Conservation (phyloP, 2,888 invertebrate species). For the Rhagonycha lutea region DNA sequence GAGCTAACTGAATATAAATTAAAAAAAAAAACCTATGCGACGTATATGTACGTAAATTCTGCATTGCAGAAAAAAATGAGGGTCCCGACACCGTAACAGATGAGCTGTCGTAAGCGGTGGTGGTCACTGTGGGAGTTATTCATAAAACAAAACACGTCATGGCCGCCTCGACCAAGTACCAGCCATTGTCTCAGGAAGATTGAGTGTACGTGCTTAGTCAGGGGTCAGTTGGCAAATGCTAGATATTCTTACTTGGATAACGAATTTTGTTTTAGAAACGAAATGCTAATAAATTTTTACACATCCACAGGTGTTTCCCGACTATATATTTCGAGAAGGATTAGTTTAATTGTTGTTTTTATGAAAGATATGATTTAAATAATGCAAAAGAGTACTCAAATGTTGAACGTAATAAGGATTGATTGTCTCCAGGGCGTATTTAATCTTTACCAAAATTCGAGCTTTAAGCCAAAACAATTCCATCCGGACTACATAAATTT, state of each 20-base stretch:
- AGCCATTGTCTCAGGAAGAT: conserved; percentile 37
- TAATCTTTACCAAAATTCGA: conserved; percentile 28
- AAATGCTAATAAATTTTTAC: conserved; percentile 21
- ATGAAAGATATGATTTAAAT: conserved; percentile 13
- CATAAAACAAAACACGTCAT: conserved; percentile 44
- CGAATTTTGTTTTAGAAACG: conserved; percentile 5
- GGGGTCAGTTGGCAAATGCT: conserved; percentile 32
- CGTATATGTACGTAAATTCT: conserved; percentile 16
- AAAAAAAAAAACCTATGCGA: background rate
- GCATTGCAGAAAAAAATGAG: conserved; percentile 33
- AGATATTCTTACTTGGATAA: conserved; percentile 18
- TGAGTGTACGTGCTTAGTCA: conserved; percentile 40
- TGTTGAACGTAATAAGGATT: conserved; percentile 17
- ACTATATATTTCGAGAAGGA: conserved; percentile 3
- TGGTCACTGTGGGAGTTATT: conserved; percentile 42
- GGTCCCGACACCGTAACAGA: conserved; percentile 37
- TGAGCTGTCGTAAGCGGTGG: conserved; percentile 40
- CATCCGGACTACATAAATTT: conserved; percentile 52
- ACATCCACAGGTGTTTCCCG: conserved; percentile 18
- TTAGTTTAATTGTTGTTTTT: conserved; percentile 11
- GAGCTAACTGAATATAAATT: background rate
- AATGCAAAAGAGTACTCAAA: conserved; percentile 19
- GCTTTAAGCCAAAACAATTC: conserved; percentile 39
- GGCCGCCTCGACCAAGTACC: conserved; percentile 34
- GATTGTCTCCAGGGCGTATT: conserved; percentile 24